A percentile compares a stretch with the other conserved stretches of the same genome.
phyloP scores from a whole-genome alignment of 2,113 vertebrate genomes.

The Neofelis nebulosa region DNA sequence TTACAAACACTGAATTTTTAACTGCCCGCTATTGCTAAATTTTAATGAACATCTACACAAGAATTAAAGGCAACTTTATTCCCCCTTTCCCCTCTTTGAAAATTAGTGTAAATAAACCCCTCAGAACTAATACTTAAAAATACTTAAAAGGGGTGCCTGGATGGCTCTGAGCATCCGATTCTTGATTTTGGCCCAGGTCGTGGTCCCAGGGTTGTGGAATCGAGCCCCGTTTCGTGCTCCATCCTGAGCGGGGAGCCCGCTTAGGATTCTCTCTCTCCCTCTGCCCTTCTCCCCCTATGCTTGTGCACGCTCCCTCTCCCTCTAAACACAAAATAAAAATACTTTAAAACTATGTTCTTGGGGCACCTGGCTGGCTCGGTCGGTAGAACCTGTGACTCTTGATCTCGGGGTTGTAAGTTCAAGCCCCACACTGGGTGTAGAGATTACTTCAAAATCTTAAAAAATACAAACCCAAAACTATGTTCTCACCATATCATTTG shows the following conservation, averaged over 20 bases:
- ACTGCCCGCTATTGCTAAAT: constrained; percentile 20
- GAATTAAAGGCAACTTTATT: constrained; percentile 39
- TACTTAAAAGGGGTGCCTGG: background rate
- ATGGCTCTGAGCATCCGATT: background rate
- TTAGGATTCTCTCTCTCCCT: too few species aligned
- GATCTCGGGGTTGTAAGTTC: background rate
- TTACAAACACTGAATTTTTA: background rate
- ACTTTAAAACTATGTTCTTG: background rate
- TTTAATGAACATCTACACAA: background rate
- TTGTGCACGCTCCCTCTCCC: too few species aligned
- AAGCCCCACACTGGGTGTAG: background rate
- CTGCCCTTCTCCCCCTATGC: too few species aligned
- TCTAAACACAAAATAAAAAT: background rate
- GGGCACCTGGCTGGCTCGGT: background rate
- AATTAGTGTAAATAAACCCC: background rate
- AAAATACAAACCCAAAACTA: background rate
- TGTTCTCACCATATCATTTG: background rate
- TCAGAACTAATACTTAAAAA: background rate
- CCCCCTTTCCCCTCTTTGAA: background rate
- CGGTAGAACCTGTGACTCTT: background rate
- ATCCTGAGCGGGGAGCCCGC: too few species aligned
- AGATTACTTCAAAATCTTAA: background rate
- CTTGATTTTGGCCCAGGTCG: too few species aligned
- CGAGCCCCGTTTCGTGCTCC: too few species aligned
- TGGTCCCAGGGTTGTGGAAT: too few species aligned